Evolutionary conservation across 2,113 vertebrate genomes (phyloP), one percentile per base, ranked within the genome.

Genomic region (Sialia sialis): DNA sequence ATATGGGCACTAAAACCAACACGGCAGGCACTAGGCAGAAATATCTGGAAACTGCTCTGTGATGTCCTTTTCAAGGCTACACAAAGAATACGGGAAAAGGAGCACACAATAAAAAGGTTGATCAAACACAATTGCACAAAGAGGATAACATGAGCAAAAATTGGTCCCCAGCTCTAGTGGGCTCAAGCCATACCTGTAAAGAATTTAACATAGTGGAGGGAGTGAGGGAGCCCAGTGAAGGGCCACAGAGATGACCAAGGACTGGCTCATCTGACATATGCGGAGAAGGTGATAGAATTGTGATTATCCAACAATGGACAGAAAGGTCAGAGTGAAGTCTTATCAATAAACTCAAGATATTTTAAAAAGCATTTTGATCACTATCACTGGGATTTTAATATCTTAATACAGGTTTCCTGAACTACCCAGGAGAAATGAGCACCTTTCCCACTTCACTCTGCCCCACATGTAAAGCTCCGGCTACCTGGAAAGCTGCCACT

Each of bases 11-110:
- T 70, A 63, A 84, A 90, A 30, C 17, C 22, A 77, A 39, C 20
- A 15, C 2, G 77, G 43, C 46, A 54, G 0, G 51, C 34, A 60
- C 17, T 9, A 27, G 0, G 0, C 6, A 80, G 76, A 83, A 77
- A 27, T 38, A 69, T 15, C 54, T 75, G 44, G 52, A 68, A 81
- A 41, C 26, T 64, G 69, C 52, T 44, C 56, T 84, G 46, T 69
- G 58, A 15, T 11, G 19, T 38, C 59, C 80, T 90, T 84, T 74
- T 18, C 44, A 55, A 81, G 79, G 83, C 68, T 67, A 39, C 25
- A 74, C 3, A 62, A 46, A 77, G 72, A 74, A 69, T 14, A 49
- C 4, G 34, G 34, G 8, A 19, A 90, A 94, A 48, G 16, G 41
- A 25, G 22, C 21, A 43, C 38, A 34, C 1, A 83, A 86, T 90